Conservation (phyloP, 2,888 invertebrate genomes). For the Cheilosia urbana region DNA sequence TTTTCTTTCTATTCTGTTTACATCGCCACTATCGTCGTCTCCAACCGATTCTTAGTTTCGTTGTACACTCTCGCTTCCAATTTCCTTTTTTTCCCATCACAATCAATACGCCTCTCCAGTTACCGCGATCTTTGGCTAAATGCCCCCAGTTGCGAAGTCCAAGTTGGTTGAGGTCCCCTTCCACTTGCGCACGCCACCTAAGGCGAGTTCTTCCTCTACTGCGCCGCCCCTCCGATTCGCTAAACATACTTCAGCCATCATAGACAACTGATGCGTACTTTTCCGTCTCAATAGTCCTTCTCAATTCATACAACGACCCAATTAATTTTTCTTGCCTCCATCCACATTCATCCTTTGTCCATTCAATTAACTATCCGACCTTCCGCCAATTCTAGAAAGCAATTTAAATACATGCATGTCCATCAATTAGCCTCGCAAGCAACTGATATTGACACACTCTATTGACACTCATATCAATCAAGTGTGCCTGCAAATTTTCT, state of each 20-base stretch:
- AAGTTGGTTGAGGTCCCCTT: too few species aligned
- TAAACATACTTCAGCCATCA: too few species aligned
- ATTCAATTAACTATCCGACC: not conserved
- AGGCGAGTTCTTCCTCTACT: too few species aligned
- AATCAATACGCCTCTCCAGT: too few species aligned
- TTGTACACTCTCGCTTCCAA: not conserved
- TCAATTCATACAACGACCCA: not conserved
- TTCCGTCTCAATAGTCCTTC: not conserved
- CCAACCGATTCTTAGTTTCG: not conserved
- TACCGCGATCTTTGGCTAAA: too few species aligned
- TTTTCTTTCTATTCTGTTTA: not conserved
- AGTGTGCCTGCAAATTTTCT: not conserved
- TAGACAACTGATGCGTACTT: too few species aligned
- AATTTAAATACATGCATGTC: not conserved
- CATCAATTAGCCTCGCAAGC: constrained; percentile 6
- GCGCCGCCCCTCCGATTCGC: too few species aligned
- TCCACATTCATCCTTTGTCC: not conserved
- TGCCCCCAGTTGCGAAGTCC: too few species aligned
- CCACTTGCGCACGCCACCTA: too few species aligned
- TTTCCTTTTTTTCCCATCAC: too few species aligned
- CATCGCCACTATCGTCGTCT: not conserved
- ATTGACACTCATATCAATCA: constrained; percentile 10
- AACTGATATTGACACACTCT: constrained; percentile 1
- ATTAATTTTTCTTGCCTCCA: not conserved
- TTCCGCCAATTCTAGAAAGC: not conserved